These are phyloP conservation scores for Flexamia atlantica DNA, from an alignment of 2,888 invertebrate genomes.

Conservation along the genomic window DNA sequence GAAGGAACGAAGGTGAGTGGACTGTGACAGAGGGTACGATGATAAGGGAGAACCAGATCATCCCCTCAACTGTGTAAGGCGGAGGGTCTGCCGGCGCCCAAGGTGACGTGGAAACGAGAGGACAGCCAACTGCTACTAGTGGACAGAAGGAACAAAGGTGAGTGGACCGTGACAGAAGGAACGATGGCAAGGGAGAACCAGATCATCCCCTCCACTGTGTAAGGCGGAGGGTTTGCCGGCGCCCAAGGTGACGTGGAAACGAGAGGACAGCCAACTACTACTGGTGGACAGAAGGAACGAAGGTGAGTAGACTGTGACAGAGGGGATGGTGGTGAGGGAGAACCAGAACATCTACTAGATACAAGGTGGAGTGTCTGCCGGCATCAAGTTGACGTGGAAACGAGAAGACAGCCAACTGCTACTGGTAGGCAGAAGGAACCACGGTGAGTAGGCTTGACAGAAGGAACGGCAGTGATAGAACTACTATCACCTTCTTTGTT, in stretches of 20 bases:
- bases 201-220: conserved; percentile 94
- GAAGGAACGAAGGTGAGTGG: too few species aligned
- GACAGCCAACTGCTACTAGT: conserved; percentile 92
- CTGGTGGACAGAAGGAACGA: conserved; percentile 91
- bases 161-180: too few species aligned
- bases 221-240: conserved; percentile 94
- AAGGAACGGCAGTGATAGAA: too few species aligned
- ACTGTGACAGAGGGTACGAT: too few species aligned
- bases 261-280: conserved; percentile 93
- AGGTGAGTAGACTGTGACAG: conserved; percentile 79
- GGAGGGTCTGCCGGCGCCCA: too few species aligned
- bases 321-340: too few species aligned
- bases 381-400: conserved; percentile 94
- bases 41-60: too few species aligned
- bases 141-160: conserved; percentile 90
- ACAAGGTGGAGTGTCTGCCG: conserved; percentile 94
- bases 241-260: conserved; percentile 95
- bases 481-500: too few species aligned
- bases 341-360: conserved; percentile 96
- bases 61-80: too few species aligned
- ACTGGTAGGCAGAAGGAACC: conserved; percentile 89
- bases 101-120: conserved; percentile 96
- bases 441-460: conserved; percentile 81
- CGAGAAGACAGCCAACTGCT: conserved; percentile 94
- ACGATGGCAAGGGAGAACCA: conserved; percentile 96